Evolutionary conservation across 2,113 vertebrate genomes (phyloP).

Genomic region (Theropithecus gelada): DNA sequence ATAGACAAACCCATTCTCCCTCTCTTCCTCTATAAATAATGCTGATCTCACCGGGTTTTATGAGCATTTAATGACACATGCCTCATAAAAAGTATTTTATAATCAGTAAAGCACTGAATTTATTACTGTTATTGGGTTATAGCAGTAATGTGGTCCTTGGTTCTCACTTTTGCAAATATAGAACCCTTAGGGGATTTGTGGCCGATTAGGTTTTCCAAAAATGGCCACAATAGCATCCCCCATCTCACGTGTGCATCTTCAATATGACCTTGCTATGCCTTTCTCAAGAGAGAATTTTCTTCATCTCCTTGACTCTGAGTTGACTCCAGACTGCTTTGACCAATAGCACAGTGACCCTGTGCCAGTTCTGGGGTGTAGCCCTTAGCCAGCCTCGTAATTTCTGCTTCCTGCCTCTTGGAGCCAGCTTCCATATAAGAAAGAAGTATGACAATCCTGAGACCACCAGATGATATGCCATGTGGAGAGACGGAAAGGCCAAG

Average conservation of each 20-base stretch:
- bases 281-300: not conserved
- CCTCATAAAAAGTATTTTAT: conserved; percentile 7
- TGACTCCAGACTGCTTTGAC: not conserved
- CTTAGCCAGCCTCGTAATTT: not conserved
- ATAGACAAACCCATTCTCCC: not conserved
- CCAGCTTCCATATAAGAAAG: not conserved
- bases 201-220: not conserved
- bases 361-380: not conserved
- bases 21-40: not conserved
- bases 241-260: not conserved
- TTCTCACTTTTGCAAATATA: not conserved
- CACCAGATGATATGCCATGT: not conserved
- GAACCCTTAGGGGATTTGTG: not conserved
- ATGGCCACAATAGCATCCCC: not conserved
- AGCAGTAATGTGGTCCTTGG: not conserved
- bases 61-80: not conserved
- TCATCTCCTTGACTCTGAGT: not conserved
- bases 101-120: not conserved
- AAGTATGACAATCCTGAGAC: not conserved
- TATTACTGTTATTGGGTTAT: not conserved
- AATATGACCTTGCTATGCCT: not conserved
- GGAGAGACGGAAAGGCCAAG: not conserved
- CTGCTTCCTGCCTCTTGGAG: not conserved
- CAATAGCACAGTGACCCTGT: not conserved
- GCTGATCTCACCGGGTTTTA: not conserved